Conservation (phyloP, 2,888 invertebrate species). For the Eupsilia transversa region DNA sequence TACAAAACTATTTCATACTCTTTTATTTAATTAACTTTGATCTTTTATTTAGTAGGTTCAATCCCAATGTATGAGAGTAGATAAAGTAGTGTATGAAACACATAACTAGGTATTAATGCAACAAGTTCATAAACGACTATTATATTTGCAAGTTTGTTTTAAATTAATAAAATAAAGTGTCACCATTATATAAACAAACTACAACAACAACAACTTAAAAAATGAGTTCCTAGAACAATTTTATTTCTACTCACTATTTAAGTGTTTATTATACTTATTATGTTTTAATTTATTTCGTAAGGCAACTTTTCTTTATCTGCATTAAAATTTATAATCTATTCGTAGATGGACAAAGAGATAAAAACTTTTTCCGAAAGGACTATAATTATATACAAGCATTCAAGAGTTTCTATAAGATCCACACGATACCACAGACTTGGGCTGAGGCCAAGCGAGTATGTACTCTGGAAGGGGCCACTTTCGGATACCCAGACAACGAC, state of each 20-base stretch:
- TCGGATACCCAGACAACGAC: constrained; percentile 80
- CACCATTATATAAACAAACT: background rate
- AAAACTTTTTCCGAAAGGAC: constrained; percentile 81
- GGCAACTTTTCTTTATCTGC: background rate
- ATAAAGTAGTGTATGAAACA: no score
- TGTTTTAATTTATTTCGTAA: background rate
- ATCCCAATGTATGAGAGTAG: no score
- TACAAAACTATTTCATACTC: no score
- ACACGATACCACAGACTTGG: constrained; percentile 78
- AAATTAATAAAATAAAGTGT: background rate
- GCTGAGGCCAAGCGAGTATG: constrained; percentile 77
- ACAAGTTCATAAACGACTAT: no score
- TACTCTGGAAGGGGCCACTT: constrained; percentile 75
- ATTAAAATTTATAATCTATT: background rate
- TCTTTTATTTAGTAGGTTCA: no score
- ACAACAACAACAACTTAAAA: no score
- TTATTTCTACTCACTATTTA: no score
- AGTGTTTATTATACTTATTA: no score
- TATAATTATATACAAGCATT: constrained; percentile 76
- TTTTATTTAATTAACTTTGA: no score
- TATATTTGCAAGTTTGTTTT: background rate
- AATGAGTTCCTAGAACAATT: no score
- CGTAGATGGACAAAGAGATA: constrained; percentile 75
- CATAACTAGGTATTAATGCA: no score
- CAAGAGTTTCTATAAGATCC: constrained; percentile 82